Conservation (phyloP, 2,113 vertebrate species). For the Tachycineta bicolor region DNA sequence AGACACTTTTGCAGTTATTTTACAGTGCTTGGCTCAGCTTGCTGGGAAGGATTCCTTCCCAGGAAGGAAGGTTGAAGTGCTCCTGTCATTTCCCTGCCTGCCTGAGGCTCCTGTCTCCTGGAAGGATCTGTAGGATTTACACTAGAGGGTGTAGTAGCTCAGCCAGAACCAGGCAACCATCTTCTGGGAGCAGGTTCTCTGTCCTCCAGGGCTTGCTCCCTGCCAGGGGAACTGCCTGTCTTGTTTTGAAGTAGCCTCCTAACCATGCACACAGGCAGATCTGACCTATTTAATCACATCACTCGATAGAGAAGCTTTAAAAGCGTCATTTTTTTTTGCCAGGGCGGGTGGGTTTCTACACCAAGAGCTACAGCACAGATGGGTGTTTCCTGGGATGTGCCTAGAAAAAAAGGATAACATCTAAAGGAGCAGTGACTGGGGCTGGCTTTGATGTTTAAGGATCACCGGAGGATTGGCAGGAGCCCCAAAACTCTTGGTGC, state of each 20-base stretch:
- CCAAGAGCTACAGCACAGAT: not conserved
- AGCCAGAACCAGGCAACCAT: conserved; percentile 22
- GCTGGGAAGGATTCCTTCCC: not conserved
- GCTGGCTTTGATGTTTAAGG: not conserved
- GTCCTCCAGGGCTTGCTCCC: not conserved
- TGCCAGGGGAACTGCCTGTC: not conserved
- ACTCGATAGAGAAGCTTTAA: not conserved
- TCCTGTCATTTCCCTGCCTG: not conserved
- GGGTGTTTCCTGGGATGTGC: not conserved
- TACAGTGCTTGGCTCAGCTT: not conserved
- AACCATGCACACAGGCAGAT: not conserved
- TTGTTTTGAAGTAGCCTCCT: not conserved
- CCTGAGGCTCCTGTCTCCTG: not conserved
- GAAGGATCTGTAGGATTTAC: not conserved
- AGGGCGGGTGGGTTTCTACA: not conserved
- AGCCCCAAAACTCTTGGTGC: not conserved
- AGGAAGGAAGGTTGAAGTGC: not conserved
- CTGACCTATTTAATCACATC: not conserved
- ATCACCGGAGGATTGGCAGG: not conserved
- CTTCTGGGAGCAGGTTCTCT: not conserved
- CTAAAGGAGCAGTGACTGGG: not conserved
- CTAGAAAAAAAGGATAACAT: not conserved
- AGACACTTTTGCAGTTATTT: not conserved
- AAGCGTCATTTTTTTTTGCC: not conserved
- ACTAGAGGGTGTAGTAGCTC: conserved; percentile 50